Evolutionary conservation across 2,888 invertebrate species (phyloP), one percentile per base, ranked within the genome.

Genomic region (Eupithecia pulchellata): DNA sequence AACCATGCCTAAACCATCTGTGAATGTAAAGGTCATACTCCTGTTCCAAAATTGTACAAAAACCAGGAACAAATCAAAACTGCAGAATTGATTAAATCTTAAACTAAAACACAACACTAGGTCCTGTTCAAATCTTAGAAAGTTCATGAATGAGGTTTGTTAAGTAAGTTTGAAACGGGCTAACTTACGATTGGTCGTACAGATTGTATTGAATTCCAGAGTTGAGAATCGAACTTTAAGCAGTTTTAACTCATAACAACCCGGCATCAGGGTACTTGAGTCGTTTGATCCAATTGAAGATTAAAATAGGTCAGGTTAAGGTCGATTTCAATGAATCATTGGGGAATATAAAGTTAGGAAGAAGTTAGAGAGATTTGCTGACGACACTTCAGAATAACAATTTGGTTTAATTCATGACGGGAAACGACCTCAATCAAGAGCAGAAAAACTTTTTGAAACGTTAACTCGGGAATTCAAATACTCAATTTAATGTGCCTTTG

Each of bases 241-340:
- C 64, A 39, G 60, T 60, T 71, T 71, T 61, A 71, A 55, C 55
- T 55, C 27, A 64, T 63, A 57, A 34, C 69, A 60, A 20, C 32
- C 30, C 60, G 39, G 20, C 29, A 32, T 29, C 17, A 32, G 25
- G 36, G 68, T 64, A 60, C 52, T 66, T 60, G 47, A 65, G 52
- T 61, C 52, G 67, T 67, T 72, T 66, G 63, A 69, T 66, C 63
- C 64, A 64, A 66, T 69, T 69, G 63, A 62, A 68, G 61, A 55
- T 55, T 27, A 25, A 69, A 42, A 55, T 69, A 63, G 72, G 72
- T 71, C 68, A 68, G 67, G 52, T 69, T 60, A 64, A 72, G 70
- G 70, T 66, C 58, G 36, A 52, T 25, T 63, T 57, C 36, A 27
- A 63, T 64, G 61, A 47, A 72, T 60, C 42, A 62, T 65, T 72